Evolutionary conservation across 2,797 vertebrate genomes (phyloP).

Genomic region (Furcifer pardalis): DNA sequence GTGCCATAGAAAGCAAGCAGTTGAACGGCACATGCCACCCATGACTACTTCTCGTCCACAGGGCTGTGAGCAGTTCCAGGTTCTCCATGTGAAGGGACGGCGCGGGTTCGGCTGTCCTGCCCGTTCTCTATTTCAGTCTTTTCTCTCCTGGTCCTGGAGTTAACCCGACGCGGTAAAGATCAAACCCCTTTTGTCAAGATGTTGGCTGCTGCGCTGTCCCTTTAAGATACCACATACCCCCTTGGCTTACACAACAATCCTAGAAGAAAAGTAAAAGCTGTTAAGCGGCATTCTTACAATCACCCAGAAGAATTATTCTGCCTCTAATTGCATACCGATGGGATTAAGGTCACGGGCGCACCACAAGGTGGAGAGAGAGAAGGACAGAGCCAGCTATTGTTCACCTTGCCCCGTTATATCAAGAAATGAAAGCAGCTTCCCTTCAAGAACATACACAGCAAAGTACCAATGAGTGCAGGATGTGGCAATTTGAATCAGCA

Average conservation of each 20-base stretch:
- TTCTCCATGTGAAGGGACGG: constrained; percentile 34
- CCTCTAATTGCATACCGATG: background rate
- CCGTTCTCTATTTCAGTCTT: constrained; percentile 35
- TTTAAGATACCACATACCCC: constrained; percentile 98
- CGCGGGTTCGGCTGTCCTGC: constrained; percentile 30
- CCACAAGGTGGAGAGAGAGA: too few species aligned
- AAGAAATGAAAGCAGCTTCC: background rate
- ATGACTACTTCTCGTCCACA: background rate
- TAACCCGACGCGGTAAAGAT: background rate
- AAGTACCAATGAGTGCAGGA: background rate
- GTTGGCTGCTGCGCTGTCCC: constrained; percentile 83
- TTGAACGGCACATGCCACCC: constrained; percentile 5
- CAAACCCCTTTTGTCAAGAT: constrained; percentile 82
- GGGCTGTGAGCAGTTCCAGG: constrained; percentile 40
- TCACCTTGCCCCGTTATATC: too few species aligned
- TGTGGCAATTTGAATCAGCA: too few species aligned
- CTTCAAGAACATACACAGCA: background rate
- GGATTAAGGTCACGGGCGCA: background rate
- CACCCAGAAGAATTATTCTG: background rate
- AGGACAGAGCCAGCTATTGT: background rate
- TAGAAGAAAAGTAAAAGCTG: constrained; percentile 62
- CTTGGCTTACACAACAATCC: constrained; percentile 95
- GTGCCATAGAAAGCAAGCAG: constrained; percentile 23
- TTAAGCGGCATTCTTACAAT: background rate
- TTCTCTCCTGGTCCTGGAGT: constrained; percentile 42